Percentiles rank a stretch among this genome's conserved stretches.
Conservation (phyloP, 2,797 vertebrate genomes). For the Australoheros facetus region DNA sequence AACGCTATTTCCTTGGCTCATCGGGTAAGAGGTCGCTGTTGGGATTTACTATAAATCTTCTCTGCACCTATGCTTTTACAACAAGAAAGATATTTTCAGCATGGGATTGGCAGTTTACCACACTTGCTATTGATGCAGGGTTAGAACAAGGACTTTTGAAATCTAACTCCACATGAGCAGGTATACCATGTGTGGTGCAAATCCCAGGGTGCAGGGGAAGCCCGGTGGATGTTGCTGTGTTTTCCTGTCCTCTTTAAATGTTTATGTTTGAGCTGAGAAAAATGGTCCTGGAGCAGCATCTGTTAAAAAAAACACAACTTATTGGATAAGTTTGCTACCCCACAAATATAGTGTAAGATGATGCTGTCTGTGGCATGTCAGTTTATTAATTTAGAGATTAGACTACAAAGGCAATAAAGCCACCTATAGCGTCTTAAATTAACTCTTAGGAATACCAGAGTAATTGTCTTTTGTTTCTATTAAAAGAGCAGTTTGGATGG, state of each 20-base stretch:
- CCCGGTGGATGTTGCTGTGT: conserved; percentile 58
- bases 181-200: conserved; percentile 45
- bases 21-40: conserved; percentile 79
- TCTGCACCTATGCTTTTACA: neutral
- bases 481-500: conserved; percentile 68
- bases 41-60: neutral
- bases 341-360: conserved; percentile 60
- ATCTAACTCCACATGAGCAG: conserved; percentile 44
- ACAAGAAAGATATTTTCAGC: conserved; percentile 5
- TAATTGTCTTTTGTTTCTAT: conserved; percentile 81
- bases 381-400: conserved; percentile 76
- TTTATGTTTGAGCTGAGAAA: conserved; percentile 50
- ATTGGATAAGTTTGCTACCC: conserved; percentile 13
- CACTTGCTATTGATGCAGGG: conserved; percentile 9
- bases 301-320: conserved; percentile 15
- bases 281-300: conserved; percentile 17
- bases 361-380: conserved; percentile 56
- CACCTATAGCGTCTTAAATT: conserved; percentile 74
- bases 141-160: conserved; percentile 36
- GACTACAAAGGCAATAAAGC: conserved; percentile 66
- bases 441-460: conserved; percentile 62
- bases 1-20: conserved; percentile 90
- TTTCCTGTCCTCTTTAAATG: conserved; percentile 42
- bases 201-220: conserved; percentile 61
- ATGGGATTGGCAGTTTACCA: conserved; percentile 42